phyloP scores from a whole-genome alignment of 2,888 invertebrate genomes.

The Orthosia gracilis region DNA sequence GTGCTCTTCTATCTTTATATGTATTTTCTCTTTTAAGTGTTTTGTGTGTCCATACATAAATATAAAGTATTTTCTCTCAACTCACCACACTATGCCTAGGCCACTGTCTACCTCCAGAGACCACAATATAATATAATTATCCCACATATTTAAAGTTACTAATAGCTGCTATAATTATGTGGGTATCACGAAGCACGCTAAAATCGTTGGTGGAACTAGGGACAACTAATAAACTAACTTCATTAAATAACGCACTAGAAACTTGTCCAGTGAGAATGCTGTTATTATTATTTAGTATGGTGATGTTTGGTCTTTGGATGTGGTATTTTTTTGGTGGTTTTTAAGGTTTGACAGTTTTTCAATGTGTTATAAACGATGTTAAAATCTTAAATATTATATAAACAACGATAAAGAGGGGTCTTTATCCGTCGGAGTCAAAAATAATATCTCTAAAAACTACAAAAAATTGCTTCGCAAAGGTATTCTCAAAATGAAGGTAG shows the following conservation, averaged over 20 bases:
- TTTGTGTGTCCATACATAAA: too few relatives aligned
- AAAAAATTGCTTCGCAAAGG: too few relatives aligned
- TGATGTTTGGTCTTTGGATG: constrained; percentile 32
- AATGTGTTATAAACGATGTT: too few relatives aligned
- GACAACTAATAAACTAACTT: constrained; percentile 87
- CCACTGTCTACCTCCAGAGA: neutral
- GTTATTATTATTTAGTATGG: constrained; percentile 48
- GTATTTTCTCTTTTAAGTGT: too few relatives aligned
- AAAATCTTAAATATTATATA: neutral
- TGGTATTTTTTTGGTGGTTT: constrained; percentile 14
- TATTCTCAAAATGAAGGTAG: too few relatives aligned
- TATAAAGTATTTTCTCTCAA: too few relatives aligned
- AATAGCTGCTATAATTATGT: constrained; percentile 21
- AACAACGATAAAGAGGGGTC: too few relatives aligned
- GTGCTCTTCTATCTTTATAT: too few relatives aligned
- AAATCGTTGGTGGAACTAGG: constrained; percentile 61
- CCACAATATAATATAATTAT: neutral
- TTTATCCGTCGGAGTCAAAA: too few relatives aligned
- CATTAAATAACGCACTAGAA: constrained; percentile 85
- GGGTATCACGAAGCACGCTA: constrained; percentile 37
- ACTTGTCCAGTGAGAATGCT: constrained; percentile 80
- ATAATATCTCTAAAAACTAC: too few relatives aligned
- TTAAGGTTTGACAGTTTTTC: neutral
- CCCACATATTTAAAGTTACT: constrained; percentile 25
- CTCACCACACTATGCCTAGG: neutral